Base-by-base conservation (phyloP, 2,888 invertebrate genomes). In the Luperina testacea region DNA sequence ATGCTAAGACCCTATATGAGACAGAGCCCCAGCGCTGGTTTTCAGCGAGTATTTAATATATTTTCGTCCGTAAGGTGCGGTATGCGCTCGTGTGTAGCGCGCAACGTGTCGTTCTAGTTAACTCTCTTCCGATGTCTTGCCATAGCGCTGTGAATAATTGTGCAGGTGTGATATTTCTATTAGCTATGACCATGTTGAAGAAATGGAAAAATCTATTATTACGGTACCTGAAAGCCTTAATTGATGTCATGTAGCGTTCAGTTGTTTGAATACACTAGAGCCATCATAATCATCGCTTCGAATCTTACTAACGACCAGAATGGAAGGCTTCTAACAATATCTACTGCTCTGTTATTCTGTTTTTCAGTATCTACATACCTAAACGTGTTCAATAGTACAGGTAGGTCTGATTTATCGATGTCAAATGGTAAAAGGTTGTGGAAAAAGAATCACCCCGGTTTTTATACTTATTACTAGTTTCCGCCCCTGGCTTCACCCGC, bases 51-150 rank as follows among this genome's bases (percentile, higher is more conserved):
- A 45, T 67, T 7, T 61, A 11, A 5, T 69, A 69, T 51, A 63
- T 32, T 38, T 51, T 67, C 11, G 45, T 9, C 15, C 6, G 24
- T 38, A 17, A 57, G 59, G 11, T 24, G 48, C 64, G 51, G 65
- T 57, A 68, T 70, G 42, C 51, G 89, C 59, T 79, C 82, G 90
- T 87, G 83, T 88, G 90, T 87, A 87, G 79, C 48, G 86, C 82
- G 84, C 87, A 86, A 89, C 85, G 83, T 88, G 88, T 83, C 88
- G 91, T 89, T 90, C 91, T 90, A 92, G 90, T 92, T 92, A 89
- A 89, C 88, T 87, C 86, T 89, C 88, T 92, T 92, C 92, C 91
- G 92, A 89, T 91, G 91, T 89, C 90, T 84, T 82, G 75, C 75
- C 65, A 80, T 78, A 83, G 89, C 32, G 68, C 77, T 80, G 71